These are phyloP conservation scores for Pica pica DNA, from an alignment of 2,113 vertebrate species.

Conservation along the genomic window DNA sequence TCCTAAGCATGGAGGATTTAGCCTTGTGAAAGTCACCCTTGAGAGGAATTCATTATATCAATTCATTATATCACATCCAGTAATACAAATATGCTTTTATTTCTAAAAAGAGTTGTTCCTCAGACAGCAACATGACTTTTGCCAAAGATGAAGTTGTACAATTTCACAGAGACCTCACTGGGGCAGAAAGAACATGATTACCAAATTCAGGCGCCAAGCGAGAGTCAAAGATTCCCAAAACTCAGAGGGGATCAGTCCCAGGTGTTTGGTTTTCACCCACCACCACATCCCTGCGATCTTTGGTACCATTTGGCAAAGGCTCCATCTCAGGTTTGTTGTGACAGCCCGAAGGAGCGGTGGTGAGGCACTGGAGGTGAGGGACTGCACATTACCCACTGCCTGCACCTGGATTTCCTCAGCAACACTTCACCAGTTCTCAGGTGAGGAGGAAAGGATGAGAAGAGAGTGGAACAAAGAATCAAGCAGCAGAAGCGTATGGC, in stretches of 20 bases:
- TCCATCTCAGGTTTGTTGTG: neutral
- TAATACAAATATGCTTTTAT: neutral
- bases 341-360: neutral
- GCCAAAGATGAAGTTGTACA: neutral
- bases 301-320: neutral
- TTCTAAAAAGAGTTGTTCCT: neutral
- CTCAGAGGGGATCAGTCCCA: neutral
- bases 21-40: neutral
- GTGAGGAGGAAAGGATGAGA: neutral
- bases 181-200: neutral
- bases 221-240: neutral
- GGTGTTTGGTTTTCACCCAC: neutral
- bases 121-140: neutral
- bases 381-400: neutral
- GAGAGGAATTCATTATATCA: neutral
- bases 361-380: neutral
- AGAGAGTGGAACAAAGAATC: neutral
- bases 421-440: neutral
- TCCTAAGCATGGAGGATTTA: neutral
- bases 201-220: fast-evolving
- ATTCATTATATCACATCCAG: neutral
- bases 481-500: neutral
- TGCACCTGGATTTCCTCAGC: neutral
- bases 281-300: fast-evolving
- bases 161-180: fast-evolving